Percentiles rank a stretch among this genome's conserved stretches.
Conservation (phyloP, 2,113 vertebrate species). For the Charadrius vociferus region DNA sequence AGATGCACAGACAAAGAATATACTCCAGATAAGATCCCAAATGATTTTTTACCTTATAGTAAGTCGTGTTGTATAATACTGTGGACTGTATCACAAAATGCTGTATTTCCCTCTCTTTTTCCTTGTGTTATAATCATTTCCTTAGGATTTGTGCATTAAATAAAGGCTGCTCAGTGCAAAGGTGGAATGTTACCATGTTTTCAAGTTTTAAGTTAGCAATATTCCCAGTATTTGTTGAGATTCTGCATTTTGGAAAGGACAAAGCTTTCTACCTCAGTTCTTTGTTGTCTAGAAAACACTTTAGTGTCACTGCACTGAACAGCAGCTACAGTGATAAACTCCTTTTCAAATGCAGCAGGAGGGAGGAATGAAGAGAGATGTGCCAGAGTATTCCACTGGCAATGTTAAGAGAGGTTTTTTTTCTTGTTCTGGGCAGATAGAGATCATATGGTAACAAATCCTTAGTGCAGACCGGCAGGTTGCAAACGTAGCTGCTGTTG, state of each 20-base stretch:
- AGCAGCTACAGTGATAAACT: background rate
- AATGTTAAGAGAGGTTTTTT: background rate
- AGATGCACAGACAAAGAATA: background rate
- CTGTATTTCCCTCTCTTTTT: background rate
- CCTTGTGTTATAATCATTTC: background rate
- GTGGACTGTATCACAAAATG: background rate
- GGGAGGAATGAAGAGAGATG: background rate
- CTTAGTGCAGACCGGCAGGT: background rate
- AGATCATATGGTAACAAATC: background rate
- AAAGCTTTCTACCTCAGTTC: background rate
- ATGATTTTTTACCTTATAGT: background rate
- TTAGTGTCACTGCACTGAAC: background rate
- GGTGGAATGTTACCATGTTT: background rate
- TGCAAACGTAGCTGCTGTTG: background rate
- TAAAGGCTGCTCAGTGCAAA: background rate
- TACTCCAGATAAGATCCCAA: background rate
- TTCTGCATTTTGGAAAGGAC: background rate
- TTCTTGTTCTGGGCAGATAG: background rate
- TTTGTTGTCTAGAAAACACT: background rate
- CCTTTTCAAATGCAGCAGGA: background rate
- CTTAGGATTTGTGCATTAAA: background rate
- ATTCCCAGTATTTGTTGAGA: background rate
- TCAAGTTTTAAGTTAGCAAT: background rate
- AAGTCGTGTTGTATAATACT: background rate
- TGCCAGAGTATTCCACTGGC: background rate